Evolutionary conservation across 2,113 vertebrate species (phyloP), one percentile per base, ranked within the genome.

Genomic region (Pandion haliaetus): DNA sequence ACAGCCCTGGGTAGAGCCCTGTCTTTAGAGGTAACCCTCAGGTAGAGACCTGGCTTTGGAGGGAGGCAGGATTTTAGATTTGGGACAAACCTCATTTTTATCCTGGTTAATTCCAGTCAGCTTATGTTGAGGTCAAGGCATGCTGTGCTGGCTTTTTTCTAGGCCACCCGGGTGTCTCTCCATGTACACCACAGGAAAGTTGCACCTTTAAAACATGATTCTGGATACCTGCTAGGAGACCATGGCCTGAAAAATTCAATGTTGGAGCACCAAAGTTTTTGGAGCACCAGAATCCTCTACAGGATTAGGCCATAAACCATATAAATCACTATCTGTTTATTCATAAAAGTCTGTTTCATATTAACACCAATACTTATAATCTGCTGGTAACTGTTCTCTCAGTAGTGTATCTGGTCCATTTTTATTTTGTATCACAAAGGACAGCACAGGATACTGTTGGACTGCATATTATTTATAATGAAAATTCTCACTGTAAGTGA

Each of bases 1-100:
- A 88, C 95, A 97, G 79, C 72, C 50, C 67, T 85, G 84, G n/a
- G 69, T 74, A 96, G 57, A 94, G 44, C 54, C 90, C 80, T 92
- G 63, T 70, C 59, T 92, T 93, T 86, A 90, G 47, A 93, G 38
- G 85, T 86, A 92, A 40, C 84, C 87, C 93, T 95, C 66, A 80
- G 90, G 93, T 92, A 88, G 58, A 92, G 49, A 38, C 55, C 67
- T 63, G 34, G 55, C 71, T 93, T 78, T 78, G 71, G 62, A 78
- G 29, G 11, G 12, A 90, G 63, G 54, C n/a, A 66, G 50, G 76
- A 44, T 82, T 95, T 71, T 58, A 66, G 67, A 83, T 63, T 45
- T 88, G 54, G 82, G 82, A 93, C 54, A 86, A 93, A 73, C 40
- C 42, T 96, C 6, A 44, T 80, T 82, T 92, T 91, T 82, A 42